Percentiles rank a stretch among this genome's conserved stretches.
Evolutionary conservation across 1,140 invertebrate genomes (phyloP).

Genomic region (Gryllus bimaculatus): DNA sequence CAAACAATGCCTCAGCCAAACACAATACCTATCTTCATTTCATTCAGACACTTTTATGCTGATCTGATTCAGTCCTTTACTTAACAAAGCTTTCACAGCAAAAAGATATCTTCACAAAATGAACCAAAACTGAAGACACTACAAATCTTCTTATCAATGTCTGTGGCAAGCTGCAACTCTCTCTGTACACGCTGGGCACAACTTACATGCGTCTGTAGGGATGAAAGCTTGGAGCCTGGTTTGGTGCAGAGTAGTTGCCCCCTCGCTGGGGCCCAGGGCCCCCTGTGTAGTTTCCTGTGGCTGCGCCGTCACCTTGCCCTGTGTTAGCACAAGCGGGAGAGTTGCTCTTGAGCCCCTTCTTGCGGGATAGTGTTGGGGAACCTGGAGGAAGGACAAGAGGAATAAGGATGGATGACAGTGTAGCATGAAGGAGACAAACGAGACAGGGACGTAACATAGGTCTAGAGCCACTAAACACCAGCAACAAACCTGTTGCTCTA

Average conservation of each 20-base stretch:
- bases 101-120: slow-evolving; percentile 2
- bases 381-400: neutral
- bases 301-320: slow-evolving; percentile 20
- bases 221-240: slow-evolving; percentile 30
- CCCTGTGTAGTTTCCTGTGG: slow-evolving; percentile 27
- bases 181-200: neutral
- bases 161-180: neutral
- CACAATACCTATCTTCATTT: neutral
- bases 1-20: neutral
- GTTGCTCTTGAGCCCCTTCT: slow-evolving; percentile 10
- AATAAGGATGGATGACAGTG: neutral
- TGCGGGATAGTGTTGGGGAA: neutral
- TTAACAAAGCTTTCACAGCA: neutral
- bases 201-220: slow-evolving; percentile 31
- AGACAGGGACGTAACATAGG: neutral
- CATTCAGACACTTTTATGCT: slow-evolving; percentile 4
- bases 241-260: slow-evolving; percentile 29
- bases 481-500: neutral
- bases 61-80: neutral
- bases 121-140: neutral
- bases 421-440: neutral
- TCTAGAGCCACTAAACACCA: neutral
- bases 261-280: slow-evolving; percentile 29
- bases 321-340: slow-evolving; percentile 17
- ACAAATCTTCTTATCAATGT: neutral